phyloP scores from a whole-genome alignment of 2,113 vertebrate genomes.

The Sisor rabdophorus region DNA sequence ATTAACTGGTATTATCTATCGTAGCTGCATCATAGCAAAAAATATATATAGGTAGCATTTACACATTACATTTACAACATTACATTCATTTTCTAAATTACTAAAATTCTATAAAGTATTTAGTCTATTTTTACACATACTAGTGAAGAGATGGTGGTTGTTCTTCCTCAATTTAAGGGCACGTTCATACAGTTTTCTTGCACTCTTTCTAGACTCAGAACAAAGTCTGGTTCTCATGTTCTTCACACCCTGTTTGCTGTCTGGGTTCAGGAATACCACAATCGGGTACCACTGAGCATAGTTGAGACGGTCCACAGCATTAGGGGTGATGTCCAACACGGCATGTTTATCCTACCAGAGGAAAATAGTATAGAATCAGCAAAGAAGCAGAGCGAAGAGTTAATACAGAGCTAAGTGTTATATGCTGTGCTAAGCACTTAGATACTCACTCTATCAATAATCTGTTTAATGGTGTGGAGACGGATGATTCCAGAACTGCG shows the following conservation, averaged over 20 bases:
- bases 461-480: conserved; percentile 98
- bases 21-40: neutral
- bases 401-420: neutral
- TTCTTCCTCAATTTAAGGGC: conserved; percentile 98
- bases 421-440: conserved; percentile 2
- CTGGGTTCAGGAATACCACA: conserved; percentile 95
- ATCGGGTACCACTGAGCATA: conserved; percentile 99
- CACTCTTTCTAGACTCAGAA: conserved; percentile 94
- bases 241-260: conserved; percentile 97
- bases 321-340: conserved; percentile 96
- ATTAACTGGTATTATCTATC: neutral
- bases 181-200: conserved; percentile 92
- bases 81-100: no score
- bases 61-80: no score
- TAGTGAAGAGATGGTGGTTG: conserved; percentile 97
- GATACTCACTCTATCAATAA: conserved; percentile 87
- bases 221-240: conserved; percentile 94
- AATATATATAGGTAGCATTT: no score
- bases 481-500: conserved; percentile 97
- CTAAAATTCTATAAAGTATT: neutral
- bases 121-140: conserved; percentile 68
- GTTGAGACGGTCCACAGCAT: conserved; percentile 95
- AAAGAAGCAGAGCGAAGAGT: neutral
- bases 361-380: neutral
- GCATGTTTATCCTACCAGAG: conserved; percentile 89